These are phyloP conservation scores for Hydrochoerus hydrochaeris DNA, from an alignment of 2,113 vertebrate species.

Conservation along the genomic window DNA sequence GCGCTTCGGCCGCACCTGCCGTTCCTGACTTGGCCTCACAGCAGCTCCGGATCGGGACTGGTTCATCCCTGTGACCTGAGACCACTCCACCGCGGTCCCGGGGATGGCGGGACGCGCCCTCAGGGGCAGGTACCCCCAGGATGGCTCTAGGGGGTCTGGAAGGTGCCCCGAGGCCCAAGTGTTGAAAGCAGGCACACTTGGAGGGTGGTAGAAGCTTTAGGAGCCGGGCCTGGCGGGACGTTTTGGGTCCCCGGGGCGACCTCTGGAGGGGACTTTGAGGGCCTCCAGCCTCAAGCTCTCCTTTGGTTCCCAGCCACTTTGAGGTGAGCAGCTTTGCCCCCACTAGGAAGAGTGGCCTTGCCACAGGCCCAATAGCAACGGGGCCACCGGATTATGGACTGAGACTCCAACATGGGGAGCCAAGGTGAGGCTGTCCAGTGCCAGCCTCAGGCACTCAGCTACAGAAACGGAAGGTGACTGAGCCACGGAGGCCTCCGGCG, in stretches of 20 bases:
- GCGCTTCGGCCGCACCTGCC: not conserved
- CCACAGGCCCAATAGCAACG: not conserved
- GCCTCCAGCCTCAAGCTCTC: not conserved
- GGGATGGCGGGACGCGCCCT: not conserved
- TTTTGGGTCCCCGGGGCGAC: not conserved
- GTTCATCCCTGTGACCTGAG: not conserved
- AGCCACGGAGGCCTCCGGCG: not conserved
- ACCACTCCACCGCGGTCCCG: not conserved
- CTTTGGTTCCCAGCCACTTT: not conserved
- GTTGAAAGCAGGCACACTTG: not conserved
- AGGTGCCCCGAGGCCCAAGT: too few species aligned
- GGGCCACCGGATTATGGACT: not conserved
- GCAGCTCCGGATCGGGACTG: not conserved
- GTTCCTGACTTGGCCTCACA: not conserved
- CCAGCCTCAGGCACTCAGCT: not conserved
- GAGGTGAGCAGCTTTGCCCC: not conserved
- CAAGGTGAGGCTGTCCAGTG: not conserved
- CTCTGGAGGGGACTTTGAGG: not conserved
- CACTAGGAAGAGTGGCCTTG: not conserved
- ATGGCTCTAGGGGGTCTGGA: not conserved
- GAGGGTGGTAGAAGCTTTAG: not conserved
- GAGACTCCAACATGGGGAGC: not conserved
- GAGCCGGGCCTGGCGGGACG: not conserved
- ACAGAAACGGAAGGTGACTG: not conserved
- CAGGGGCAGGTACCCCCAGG: accelerated